Conservation (phyloP, 2,888 invertebrate species). For the Philereme transversata region DNA sequence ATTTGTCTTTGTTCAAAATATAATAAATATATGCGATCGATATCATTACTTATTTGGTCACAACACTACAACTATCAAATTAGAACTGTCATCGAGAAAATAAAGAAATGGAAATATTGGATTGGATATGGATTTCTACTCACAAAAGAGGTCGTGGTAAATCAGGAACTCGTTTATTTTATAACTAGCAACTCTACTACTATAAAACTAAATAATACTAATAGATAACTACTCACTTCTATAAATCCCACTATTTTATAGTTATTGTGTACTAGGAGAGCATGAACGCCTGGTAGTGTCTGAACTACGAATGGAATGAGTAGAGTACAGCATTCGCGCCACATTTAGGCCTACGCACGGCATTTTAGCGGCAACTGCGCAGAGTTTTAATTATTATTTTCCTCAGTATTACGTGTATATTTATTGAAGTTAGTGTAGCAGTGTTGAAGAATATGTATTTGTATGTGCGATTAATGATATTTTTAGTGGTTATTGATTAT, state of each 20-base stretch:
- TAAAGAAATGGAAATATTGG: too few species aligned
- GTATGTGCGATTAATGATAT: not conserved
- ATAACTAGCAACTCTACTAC: too few species aligned
- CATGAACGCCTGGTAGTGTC: conserved; percentile 38
- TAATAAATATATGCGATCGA: too few species aligned
- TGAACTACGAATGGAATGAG: conserved; percentile 26
- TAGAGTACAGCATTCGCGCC: conserved; percentile 34
- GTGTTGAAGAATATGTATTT: not conserved
- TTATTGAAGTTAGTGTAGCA: not conserved
- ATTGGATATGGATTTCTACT: too few species aligned
- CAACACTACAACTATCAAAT: too few species aligned
- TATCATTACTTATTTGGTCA: too few species aligned
- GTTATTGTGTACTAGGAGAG: conserved; percentile 49
- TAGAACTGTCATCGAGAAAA: too few species aligned
- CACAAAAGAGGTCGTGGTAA: too few species aligned
- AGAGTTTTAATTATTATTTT: not conserved
- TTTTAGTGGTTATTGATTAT: too few species aligned
- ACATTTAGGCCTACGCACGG: conserved; percentile 32
- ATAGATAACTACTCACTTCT: conserved; percentile 17
- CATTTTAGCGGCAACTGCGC: conserved; percentile 4
- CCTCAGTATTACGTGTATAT: not conserved
- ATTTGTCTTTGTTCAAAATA: too few species aligned
- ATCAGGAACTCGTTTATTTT: too few species aligned
- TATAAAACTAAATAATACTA: not conserved
- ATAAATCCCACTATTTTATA: conserved; percentile 29